Evolutionary conservation across 1,140 invertebrate species (phyloP).

Genomic region (Aphis craccivora): DNA sequence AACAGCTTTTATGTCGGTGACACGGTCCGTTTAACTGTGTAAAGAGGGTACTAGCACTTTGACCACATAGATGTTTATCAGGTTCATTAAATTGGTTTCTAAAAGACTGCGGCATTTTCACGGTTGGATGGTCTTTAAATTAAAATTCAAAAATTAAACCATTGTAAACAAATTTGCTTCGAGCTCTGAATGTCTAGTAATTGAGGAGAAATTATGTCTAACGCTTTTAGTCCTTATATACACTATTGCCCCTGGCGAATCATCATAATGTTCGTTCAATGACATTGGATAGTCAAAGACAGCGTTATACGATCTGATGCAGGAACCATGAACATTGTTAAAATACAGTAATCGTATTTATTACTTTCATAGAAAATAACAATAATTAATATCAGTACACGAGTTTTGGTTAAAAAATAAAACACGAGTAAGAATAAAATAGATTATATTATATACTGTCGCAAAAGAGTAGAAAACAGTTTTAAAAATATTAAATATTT

Average conservation of each 20-base stretch:
- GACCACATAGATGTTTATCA: constrained; percentile 45
- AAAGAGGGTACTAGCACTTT: constrained; percentile 24
- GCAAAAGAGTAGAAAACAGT: too few species aligned
- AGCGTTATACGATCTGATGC: neutral
- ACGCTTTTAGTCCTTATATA: neutral
- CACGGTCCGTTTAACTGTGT: constrained; percentile 51
- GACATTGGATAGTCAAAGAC: neutral
- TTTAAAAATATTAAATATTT: too few species aligned
- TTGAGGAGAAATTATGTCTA: neutral
- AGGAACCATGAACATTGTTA: neutral
- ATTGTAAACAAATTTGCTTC: constrained; percentile 31
- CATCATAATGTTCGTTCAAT: neutral
- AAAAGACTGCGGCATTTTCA: constrained; percentile 34
- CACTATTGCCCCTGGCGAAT: neutral
- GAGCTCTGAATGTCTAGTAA: neutral
- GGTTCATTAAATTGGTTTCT: constrained; percentile 45
- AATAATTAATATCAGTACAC: neutral
- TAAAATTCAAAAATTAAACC: constrained; percentile 38
- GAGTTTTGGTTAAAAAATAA: too few species aligned
- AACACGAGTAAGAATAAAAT: too few species aligned
- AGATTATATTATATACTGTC: too few species aligned
- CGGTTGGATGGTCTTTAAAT: neutral
- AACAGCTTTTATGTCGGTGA: constrained; percentile 43
- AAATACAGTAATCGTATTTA: neutral
- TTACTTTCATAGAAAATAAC: neutral